phyloP scores from a whole-genome alignment of 2,113 vertebrate genomes.

The Melospiza georgiana region DNA sequence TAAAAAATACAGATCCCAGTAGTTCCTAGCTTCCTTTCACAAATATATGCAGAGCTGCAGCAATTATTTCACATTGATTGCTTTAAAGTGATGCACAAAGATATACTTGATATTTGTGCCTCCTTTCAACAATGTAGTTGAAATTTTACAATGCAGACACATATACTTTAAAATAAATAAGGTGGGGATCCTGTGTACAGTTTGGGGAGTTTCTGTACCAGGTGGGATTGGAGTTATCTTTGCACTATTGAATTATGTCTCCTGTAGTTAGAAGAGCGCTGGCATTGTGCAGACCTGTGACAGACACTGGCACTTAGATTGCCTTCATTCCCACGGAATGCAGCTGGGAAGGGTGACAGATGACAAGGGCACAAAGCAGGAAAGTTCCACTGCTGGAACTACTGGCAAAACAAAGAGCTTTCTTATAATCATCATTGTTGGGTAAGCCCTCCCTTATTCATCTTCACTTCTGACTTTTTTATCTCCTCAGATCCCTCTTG shows the following conservation, averaged over 20 bases:
- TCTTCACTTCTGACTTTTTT: neutral
- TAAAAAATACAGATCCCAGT: neutral
- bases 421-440: neutral
- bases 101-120: neutral
- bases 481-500: neutral
- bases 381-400: neutral
- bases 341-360: neutral
- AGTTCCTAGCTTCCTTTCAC: neutral
- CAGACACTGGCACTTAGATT: neutral
- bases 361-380: neutral
- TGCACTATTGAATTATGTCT: neutral
- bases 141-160: neutral
- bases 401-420: neutral
- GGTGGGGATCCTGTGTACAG: neutral
- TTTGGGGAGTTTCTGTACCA: neutral
- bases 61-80: neutral
- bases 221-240: neutral
- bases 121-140: neutral
- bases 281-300: neutral
- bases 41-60: neutral
- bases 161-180: neutral
- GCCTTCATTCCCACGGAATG: neutral
- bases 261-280: neutral
- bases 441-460: neutral
- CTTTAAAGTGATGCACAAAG: neutral